Evolutionary conservation across 2,113 vertebrate species (phyloP), one percentile per base, ranked within the genome.

Genomic region (Taurulus bubalis): DNA sequence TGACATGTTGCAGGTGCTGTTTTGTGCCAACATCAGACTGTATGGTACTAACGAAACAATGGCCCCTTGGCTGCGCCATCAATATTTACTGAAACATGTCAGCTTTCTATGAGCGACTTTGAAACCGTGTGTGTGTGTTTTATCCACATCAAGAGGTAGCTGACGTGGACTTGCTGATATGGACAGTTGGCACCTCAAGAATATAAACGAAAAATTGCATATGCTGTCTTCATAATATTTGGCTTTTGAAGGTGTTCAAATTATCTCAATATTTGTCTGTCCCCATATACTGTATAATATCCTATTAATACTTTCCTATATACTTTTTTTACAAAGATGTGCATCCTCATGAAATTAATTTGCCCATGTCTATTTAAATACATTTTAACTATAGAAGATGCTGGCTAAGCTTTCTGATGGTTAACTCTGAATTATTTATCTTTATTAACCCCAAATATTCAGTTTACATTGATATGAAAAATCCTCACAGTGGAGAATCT

Each of bases 11-110:
- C n/a, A 55, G 73, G 34, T 38, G 8, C 8, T 0, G 10, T 69
- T 74, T 66, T 51, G 59, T 58, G 66, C 36, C n/a, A 24, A 64
- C 68, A 72, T 53, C 63, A 82, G 34, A 73, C 49, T 53, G 63
- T 42, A 26, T 56, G 40, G 49, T 36, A 53, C 73, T 70, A 59
- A 40, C 59, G 72, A 49, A 60, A 18, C 47, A 62, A 42, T 42
- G 51, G 45, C 32, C 42, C 42, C 30, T 66, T 53, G 60, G 74
- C 28, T 81, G 58, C 49, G 38, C 56, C 28, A 66, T 75, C n/a
- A 1, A 67, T 56, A 56, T 80, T 60, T 47, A 18, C 26, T 28
- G 64, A 36, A 77, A 76, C 67, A 69, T 51, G 76, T 64, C 63
- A 69, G 30, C 63, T 62, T 24, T 77, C 40, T 45, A 8, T 53